These are phyloP conservation scores for Melieria picta DNA, from an alignment of 2,888 invertebrate species.

Conservation along the genomic window DNA sequence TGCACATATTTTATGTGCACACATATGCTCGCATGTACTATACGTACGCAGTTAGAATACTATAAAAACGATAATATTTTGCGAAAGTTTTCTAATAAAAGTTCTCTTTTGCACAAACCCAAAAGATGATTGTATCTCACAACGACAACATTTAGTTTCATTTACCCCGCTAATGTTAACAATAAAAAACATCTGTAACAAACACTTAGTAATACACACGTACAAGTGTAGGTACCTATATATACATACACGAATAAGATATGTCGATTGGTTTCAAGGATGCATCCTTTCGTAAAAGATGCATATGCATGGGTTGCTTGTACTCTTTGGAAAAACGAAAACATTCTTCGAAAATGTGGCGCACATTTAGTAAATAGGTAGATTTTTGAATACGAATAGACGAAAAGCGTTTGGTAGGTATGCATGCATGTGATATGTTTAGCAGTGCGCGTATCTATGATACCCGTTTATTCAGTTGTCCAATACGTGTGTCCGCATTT, in stretches of 20 bases:
- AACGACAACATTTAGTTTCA: constrained; percentile 51
- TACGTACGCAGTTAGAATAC: too few relatives aligned
- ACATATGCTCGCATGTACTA: too few relatives aligned
- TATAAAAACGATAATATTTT: too few relatives aligned
- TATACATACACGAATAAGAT: constrained; percentile 13
- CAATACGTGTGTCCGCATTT: constrained; percentile 6
- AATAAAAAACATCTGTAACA: constrained; percentile 23
- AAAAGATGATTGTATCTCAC: constrained; percentile 65
- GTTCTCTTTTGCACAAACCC: constrained; percentile 5
- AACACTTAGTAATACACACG: constrained; percentile 29
- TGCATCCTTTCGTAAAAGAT: constrained; percentile 2
- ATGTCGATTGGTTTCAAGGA: background rate
- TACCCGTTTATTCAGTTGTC: constrained; percentile 13
- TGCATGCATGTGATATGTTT: constrained; percentile 13
- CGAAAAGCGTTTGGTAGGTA: background rate
- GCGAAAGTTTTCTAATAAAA: too few relatives aligned
- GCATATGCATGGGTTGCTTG: constrained; percentile 9
- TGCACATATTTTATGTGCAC: too few relatives aligned
- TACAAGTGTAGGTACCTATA: constrained; percentile 15
- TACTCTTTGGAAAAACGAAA: background rate
- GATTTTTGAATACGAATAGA: background rate
- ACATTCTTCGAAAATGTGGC: background rate
- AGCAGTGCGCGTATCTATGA: constrained; percentile 47
- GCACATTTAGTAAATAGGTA: too few relatives aligned
- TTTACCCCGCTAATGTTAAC: background rate